phyloP scores from a whole-genome alignment of 2,797 vertebrate genomes.

The Macroramphosus scolopax region DNA sequence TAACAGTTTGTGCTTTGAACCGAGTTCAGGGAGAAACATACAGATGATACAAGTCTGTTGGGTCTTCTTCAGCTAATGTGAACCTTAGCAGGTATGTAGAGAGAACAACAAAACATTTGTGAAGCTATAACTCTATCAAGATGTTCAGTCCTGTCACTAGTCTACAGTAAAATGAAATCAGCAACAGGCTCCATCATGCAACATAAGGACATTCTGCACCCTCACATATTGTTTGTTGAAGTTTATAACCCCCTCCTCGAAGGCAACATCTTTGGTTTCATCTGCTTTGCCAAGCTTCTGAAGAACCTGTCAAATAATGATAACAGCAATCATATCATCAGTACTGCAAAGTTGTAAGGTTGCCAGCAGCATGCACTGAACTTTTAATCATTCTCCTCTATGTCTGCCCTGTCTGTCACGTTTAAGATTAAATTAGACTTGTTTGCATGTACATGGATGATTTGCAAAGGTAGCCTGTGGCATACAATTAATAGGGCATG shows the following conservation, averaged over 20 bases:
- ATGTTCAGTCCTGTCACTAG: too few relatives aligned
- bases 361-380: too few relatives aligned
- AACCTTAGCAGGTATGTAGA: background rate
- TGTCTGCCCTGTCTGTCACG: too few relatives aligned
- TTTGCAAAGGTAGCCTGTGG: too few relatives aligned
- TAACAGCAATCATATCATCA: background rate
- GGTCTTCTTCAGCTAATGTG: background rate
- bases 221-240: constrained; percentile 98
- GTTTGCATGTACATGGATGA: too few relatives aligned
- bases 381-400: too few relatives aligned
- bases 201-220: background rate
- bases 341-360: too few relatives aligned
- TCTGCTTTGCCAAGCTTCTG: constrained; percentile 99
- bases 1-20: too few relatives aligned
- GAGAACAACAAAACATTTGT: background rate
- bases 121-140: background rate
- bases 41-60: background rate
- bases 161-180: too few relatives aligned
- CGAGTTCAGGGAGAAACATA: too few relatives aligned
- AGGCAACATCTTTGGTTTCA: constrained; percentile 95
- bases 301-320: constrained; percentile 82
- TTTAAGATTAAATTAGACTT: too few relatives aligned
- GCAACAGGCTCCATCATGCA: background rate
- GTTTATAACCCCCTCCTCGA: constrained; percentile 97
- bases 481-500: too few relatives aligned